phyloP scores from a whole-genome alignment of 2,888 invertebrate species.

The Muschampia plurimacula region DNA sequence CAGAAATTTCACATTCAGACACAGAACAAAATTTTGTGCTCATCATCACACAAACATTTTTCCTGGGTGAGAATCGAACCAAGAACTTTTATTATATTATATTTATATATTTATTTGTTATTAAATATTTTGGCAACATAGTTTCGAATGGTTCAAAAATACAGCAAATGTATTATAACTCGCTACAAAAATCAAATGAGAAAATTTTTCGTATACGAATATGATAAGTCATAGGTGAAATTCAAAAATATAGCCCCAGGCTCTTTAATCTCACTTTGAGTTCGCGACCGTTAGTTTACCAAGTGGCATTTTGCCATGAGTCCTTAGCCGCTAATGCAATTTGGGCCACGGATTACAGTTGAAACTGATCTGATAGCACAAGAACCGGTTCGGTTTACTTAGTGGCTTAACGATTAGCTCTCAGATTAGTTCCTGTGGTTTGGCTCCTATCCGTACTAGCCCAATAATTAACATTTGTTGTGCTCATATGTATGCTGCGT shows the following conservation, averaged over 20 bases:
- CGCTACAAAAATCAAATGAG: too few species aligned
- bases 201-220: too few species aligned
- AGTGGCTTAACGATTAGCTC: constrained; percentile 37
- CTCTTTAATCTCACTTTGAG: constrained; percentile 18
- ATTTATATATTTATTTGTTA: too few species aligned
- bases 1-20: too few species aligned
- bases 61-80: too few species aligned
- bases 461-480: constrained; percentile 20
- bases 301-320: constrained; percentile 34
- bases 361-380: constrained; percentile 35
- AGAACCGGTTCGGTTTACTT: constrained; percentile 35
- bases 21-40: too few species aligned
- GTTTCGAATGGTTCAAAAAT: too few species aligned
- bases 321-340: constrained; percentile 36
- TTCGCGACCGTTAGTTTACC: constrained; percentile 13
- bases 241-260: not conserved
- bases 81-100: too few species aligned
- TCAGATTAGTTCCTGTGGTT: constrained; percentile 38
- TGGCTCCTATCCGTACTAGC: constrained; percentile 27
- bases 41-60: too few species aligned
- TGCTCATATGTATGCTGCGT: not conserved
- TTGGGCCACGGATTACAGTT: constrained; percentile 35
- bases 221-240: too few species aligned
- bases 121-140: too few species aligned
- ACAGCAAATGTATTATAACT: too few species aligned